Evolutionary conservation across 1,140 invertebrate genomes (phyloP).

Genomic region (Aphis gossypii): DNA sequence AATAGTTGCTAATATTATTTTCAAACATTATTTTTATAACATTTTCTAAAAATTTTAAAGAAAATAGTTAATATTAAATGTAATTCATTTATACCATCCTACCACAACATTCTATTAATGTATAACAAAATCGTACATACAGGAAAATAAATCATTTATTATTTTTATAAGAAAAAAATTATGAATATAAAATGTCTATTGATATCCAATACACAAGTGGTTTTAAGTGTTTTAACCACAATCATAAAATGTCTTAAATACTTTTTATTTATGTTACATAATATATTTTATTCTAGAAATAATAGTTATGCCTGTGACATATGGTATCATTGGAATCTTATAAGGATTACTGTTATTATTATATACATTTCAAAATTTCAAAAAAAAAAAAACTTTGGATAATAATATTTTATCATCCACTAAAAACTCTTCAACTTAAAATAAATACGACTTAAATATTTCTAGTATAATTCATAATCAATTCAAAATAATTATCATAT

Average conservation of each 20-base stretch:
- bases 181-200: background rate
- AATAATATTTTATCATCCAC: background rate
- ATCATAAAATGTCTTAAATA: background rate
- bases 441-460: background rate
- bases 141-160: background rate
- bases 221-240: constrained; percentile 25
- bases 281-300: background rate
- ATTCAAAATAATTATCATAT: background rate
- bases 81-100: background rate
- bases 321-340: background rate
- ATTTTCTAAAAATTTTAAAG: background rate
- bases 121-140: background rate
- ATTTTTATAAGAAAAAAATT: background rate
- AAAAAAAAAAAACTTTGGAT: background rate
- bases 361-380: background rate
- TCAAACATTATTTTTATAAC: background rate
- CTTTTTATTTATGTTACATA: constrained; percentile 15
- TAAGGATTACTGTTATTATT: background rate
- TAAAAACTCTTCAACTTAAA: background rate
- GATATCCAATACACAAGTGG: constrained; percentile 29
- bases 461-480: background rate
- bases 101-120: background rate
- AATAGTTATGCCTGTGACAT: background rate
- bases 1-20: background rate
- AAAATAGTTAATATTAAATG: background rate